Conservation (phyloP, 2,888 invertebrate species). For the Nysson spinosus region DNA sequence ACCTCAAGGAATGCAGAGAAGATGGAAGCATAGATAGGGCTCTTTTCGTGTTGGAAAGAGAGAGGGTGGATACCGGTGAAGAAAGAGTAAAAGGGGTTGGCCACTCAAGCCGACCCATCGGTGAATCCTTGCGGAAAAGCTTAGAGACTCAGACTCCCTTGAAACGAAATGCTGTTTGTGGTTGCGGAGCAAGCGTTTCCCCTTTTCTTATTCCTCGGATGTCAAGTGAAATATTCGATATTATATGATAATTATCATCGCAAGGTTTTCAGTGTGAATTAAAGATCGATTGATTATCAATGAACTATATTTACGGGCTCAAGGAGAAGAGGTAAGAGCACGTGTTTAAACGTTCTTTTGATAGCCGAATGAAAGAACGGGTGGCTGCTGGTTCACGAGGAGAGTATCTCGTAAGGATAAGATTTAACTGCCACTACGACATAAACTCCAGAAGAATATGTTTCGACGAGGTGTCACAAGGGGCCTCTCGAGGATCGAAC, state of each 20-base stretch:
- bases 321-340: no score
- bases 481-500: constrained; percentile 33
- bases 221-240: no score
- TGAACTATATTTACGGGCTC: no score
- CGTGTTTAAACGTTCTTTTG: no score
- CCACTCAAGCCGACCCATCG: constrained; percentile 44
- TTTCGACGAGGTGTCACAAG: constrained; percentile 58
- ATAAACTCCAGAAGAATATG: constrained; percentile 59
- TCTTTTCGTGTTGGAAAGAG: constrained; percentile 29
- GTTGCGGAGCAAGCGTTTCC: constrained; percentile 36
- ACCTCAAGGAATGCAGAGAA: constrained; percentile 76
- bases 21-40: constrained; percentile 75
- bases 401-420: constrained; percentile 45
- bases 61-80: constrained; percentile 5
- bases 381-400: constrained; percentile 18
- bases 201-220: constrained; percentile 25
- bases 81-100: constrained; percentile 54
- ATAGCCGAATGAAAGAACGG: no score
- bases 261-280: no score
- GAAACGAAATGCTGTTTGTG: constrained; percentile 70
- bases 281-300: no score
- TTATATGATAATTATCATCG: no score
- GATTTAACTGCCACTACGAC: constrained; percentile 53
- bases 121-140: constrained; percentile 74
- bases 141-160: constrained; percentile 70